Base-by-base conservation (phyloP, 2,888 invertebrate species). In the Torymus auratus region DNA sequence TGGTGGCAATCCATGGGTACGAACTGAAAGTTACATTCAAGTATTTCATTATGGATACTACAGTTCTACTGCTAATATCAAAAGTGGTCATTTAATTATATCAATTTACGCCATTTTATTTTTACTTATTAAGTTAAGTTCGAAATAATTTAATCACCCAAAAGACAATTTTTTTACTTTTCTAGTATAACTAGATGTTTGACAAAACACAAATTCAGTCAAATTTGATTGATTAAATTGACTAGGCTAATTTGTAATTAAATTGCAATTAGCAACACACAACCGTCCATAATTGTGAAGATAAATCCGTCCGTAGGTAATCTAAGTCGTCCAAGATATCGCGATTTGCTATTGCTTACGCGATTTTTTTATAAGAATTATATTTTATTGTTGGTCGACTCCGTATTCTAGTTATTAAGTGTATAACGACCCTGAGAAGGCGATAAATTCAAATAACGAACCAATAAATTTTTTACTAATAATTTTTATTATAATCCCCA, bases 1-100 rank as follows among this genome's bases (percentile, higher is more conserved):
- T 88, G 99, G 99, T 11, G 92, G 93, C 62, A 94, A 98, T 91
- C 98, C 98, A 0, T 98, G 96, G 96, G 87, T 93, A 1, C 92
- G 93, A 74, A 93, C 94, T 28, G 95, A 96, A 87, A 95, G 94
- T 87, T 94, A 92, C 72, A 93, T 96, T 52, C 94, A 95, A 90
- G 91, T 96, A 17, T 96, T 97, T 84, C 92, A 92, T 79, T 95
- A 94, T 91, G 93, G 93, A 77, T 91, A 90, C 82, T 81, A 77
- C 55, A 72, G 76, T 14, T 65, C 78, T 41, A 55, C 64, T 52
- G 77, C 71, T 70, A 20, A 68, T 56, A 50, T 41, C 41, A 41
- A 41, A 5, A 41, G 0, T 7, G 41, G 41, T 10, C 41, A 41
- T 41, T 10, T 41, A 41, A 41, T 41, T 41, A 41, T 41, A 10